Base-by-base conservation (phyloP, 2,113 vertebrate genomes). In the Archilochus colubris region DNA sequence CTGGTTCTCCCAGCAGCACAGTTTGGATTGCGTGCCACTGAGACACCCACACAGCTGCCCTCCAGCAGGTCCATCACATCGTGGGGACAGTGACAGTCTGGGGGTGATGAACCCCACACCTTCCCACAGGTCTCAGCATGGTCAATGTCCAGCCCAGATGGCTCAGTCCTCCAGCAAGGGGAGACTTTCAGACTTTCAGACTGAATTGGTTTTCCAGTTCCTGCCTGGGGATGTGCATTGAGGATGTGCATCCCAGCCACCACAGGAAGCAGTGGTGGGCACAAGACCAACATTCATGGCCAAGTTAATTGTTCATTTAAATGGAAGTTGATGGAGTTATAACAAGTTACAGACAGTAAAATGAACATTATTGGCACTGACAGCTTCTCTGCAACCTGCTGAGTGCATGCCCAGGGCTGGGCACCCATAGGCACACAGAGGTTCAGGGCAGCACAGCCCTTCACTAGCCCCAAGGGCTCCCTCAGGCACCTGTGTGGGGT, bases 151-250 rank as follows among this genome's bases (percentile, higher is more conserved):
- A 88, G 25, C 33, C 23, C 70, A 68, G 44, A 44, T 23, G 23
- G 66, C 30, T 88, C 50, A 11, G 2, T 15, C 15, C 30, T n/a
- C 17, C 57, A 78, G 74, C 14, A 94, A 63, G 70, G 51, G n/a
- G 0, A 0, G 50, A 31, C 27, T 77, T 86, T 5, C 3, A 0
- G 50, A 31, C 27, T 77, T 86, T 5, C 3, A 38, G 22, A 27
- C 0, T 0, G 51, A 55, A 43, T 28, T 6, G 2, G 7, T 38
- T 92, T 89, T 51, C 59, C 33, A 33, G 43, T 66, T 58, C n/a
- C 40, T 7, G 3, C 14, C 21, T 0, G 0, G 40, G 20, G 46
- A 21, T 62, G 36, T 53, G 51, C 24, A 12, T 0, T 50, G 50
- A 40, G 18, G 5, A 3, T 7, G 17, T 2, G 2, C 36, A 44